Evolutionary conservation across 2,113 vertebrate genomes (phyloP), one percentile per base, ranked within the genome.

Genomic region (Strix aluco): DNA sequence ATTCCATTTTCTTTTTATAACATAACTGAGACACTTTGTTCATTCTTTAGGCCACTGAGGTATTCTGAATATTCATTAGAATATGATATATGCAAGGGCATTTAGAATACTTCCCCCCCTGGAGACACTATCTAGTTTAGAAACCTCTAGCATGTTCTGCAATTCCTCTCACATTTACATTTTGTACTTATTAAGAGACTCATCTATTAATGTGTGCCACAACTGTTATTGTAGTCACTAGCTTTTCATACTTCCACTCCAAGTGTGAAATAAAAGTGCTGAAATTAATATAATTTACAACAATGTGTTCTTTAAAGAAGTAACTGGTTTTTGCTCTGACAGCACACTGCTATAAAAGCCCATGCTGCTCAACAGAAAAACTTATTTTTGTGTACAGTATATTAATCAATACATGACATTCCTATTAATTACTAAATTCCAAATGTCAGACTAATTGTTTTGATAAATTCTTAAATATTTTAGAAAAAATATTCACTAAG

Each of bases 31-130:
- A 74, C 20, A 84, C 5, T 86, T 72, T 63, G 12, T 80, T 83
- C 38, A 73, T 34, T 95, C 20, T 55, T 67, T 87, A 88, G 63
- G 23, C 51, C 32, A 84, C 13, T 58, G 34, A 75, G 20, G 14
- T 74, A 67, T 54, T 49, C 32, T 63, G 47, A 94, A 84, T 89
- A 95, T 94, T 94, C 42, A 90, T 90, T 90, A 71, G 55, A 71
- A 65, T 57, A 27, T 52, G 36, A 81, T 78, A 38, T 57, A 78
- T 74, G 23, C 44, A 86, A 91, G n/a, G 15, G 40, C 22, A 44
- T 57, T 85, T 74, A 82, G 51, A 92, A 54, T 87, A 80, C 90
- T 89, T n/a, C 38, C 13, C 18, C 21, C 32, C 15, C 21, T 2
- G 8, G 59, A 95, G 71, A 75, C 9, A 66, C 19, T 38, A 73